Evolutionary conservation across 2,113 vertebrate species (phyloP).

Genomic region (Tor tambroides): DNA sequence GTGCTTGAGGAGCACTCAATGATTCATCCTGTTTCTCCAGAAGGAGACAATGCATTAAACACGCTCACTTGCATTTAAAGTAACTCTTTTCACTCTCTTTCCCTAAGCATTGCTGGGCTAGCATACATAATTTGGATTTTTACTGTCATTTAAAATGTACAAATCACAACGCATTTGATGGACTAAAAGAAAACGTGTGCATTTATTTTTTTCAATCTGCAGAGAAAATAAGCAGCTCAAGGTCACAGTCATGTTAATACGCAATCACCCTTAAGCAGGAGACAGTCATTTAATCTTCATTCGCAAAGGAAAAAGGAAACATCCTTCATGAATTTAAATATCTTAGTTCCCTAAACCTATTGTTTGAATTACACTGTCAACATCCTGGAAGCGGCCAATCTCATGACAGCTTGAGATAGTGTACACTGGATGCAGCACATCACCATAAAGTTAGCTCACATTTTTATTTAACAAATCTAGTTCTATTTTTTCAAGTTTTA

Average conservation of each 20-base stretch:
- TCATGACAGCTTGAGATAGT: not conserved
- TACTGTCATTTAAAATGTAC: not conserved
- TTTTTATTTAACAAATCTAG: not conserved
- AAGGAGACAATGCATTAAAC: conserved; percentile 35
- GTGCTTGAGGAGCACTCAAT: conserved; percentile 28
- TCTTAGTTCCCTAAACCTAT: not conserved
- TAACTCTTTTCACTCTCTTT: not conserved
- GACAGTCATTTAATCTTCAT: not conserved
- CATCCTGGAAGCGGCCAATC: not conserved
- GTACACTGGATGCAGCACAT: not conserved
- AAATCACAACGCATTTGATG: not conserved
- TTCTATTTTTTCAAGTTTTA: too few relatives aligned
- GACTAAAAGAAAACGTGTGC: not conserved
- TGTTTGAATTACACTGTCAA: not conserved
- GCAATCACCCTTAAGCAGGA: not conserved
- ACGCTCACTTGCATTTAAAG: not conserved
- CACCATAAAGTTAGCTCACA: too few relatives aligned
- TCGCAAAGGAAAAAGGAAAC: not conserved
- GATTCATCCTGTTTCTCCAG: conserved; percentile 20
- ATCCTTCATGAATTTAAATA: not conserved
- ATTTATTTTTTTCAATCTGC: not conserved
- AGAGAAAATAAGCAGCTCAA: conserved; percentile 14
- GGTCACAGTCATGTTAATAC: not conserved
- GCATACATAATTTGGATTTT: conserved; percentile 26
- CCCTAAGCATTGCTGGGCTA: not conserved